Evolutionary conservation across 2,888 invertebrate genomes (phyloP).

Genomic region (Molanna angustata): DNA sequence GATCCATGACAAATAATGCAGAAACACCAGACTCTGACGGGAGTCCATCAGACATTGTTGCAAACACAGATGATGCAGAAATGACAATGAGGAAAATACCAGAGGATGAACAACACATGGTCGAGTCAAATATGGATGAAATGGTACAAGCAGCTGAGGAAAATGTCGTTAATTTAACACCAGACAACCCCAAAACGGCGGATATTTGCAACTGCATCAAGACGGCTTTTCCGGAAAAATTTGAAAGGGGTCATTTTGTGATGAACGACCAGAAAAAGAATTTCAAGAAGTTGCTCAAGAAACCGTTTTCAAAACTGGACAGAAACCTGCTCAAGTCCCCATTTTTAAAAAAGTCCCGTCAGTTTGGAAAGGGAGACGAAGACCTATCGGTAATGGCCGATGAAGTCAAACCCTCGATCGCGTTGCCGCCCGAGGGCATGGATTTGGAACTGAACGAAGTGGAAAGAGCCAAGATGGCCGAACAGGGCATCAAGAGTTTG

Average conservation of each 20-base stretch:
- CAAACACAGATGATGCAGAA: not conserved
- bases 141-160: not conserved
- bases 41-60: not conserved
- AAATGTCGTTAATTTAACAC: constrained; percentile 8
- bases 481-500: constrained; percentile 24
- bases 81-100: not conserved
- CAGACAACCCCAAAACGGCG: constrained; percentile 18
- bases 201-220: constrained; percentile 28
- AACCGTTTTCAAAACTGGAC: constrained; percentile 3
- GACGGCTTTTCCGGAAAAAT: constrained; percentile 19
- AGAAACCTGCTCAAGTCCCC: too few species aligned
- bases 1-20: too few species aligned
- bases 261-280: not conserved
- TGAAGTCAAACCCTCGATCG: constrained; percentile 9
- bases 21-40: not conserved
- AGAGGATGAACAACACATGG: not conserved
- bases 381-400: constrained; percentile 16
- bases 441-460: constrained; percentile 1
- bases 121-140: not conserved
- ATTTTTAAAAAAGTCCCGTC: constrained; percentile 1
- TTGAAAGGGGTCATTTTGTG: constrained; percentile 2
- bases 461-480: constrained; percentile 10
- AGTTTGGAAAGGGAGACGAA: not conserved
- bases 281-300: not conserved
- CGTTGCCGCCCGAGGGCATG: constrained; percentile 6